Evolutionary conservation across 2,797 vertebrate genomes (phyloP).

Genomic region (Borostomias antarcticus): DNA sequence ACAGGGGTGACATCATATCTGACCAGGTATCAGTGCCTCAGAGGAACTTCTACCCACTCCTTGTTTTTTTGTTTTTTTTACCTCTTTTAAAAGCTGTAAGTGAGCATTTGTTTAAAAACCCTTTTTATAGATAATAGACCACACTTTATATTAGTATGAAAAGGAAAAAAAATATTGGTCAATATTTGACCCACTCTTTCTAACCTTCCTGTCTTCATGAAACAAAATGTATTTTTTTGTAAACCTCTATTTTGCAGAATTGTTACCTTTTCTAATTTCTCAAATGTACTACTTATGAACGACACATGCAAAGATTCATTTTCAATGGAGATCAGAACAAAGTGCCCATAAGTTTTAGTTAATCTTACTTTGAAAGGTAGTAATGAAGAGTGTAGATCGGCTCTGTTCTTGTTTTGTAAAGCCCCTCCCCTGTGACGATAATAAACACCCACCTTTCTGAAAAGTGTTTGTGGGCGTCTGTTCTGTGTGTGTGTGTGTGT

Average conservation of each 20-base stretch:
- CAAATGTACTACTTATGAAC: slow-evolving; percentile 46
- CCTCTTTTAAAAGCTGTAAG: slow-evolving; percentile 62
- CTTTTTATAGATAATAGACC: slow-evolving; percentile 68
- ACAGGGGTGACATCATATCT: neutral
- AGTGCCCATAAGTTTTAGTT: slow-evolving; percentile 42
- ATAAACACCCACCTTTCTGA: slow-evolving; percentile 70
- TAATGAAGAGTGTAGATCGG: slow-evolving; percentile 42
- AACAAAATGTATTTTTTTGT: slow-evolving; percentile 64
- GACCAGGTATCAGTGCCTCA: slow-evolving; percentile 5
- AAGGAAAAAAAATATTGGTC: slow-evolving; percentile 89
- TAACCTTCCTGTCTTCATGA: slow-evolving; percentile 50
- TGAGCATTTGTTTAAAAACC: slow-evolving; percentile 62
- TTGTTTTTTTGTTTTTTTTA: slow-evolving; percentile 19
- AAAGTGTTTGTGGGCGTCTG: neutral
- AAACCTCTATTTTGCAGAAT: slow-evolving; percentile 45
- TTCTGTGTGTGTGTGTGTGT: slow-evolving; percentile 1
- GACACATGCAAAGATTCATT: slow-evolving; percentile 41
- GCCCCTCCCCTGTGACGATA: slow-evolving; percentile 54
- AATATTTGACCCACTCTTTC: slow-evolving; percentile 90
- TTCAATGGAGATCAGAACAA: slow-evolving; percentile 25
- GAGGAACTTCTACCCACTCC: slow-evolving; percentile 6
- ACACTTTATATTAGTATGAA: slow-evolving; percentile 81
- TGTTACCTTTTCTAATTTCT: slow-evolving; percentile 57
- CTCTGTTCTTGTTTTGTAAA: slow-evolving; percentile 49
- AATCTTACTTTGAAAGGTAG: slow-evolving; percentile 47